Evolutionary conservation across 2,113 vertebrate genomes (phyloP), one percentile per base, ranked within the genome.

Genomic region (Pygoscelis antarcticus): DNA sequence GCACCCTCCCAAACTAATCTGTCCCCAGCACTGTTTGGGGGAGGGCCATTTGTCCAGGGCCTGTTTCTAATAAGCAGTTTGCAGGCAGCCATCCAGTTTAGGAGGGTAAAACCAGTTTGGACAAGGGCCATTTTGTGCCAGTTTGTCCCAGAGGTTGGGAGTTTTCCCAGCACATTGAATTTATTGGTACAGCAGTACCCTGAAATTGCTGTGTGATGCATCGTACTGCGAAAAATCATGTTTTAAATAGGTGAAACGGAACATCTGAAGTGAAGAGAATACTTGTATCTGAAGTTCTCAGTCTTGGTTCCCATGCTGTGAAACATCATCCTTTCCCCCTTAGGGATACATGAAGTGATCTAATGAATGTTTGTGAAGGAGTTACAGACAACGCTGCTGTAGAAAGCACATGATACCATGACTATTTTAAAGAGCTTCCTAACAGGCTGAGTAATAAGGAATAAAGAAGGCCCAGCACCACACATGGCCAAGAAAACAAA

Each of bases 181-280:
- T 64, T 79, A 16, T 17, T 71, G 74, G 32, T 72, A 57, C 21
- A 30, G 20, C 30, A 79, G 46, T 23, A 27, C 30, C 58, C 54
- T 69, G 54, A 72, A 85, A 72, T 44, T 22, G 13, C 30, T 83
- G 30, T 6, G 9, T 13, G 21, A 36, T 36, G 54, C 16, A 77
- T 47, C 1, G 0, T 36, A 8, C 42, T 17, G 32, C 0, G 0
- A 68, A 82, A 91, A 71, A 30, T 40, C 14, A 29, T 6, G 11
- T 14, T 25, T 75, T 60, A 34, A 49, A 34, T 16, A 84, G 26
- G n/a, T 75, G 80, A 91, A 86, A 51, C 0, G 0, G 16, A 83
- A 42, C n/a, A 77, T 34, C 44, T 3, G 2, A 82, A 75, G n/a
- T 29, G 55, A 90, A 75, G 13, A 38, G 65, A 51, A 68, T 93